A percentile compares a stretch with the other conserved stretches of the same genome.
phyloP scores from a whole-genome alignment of 1,140 invertebrate species.

The Latrodectus geometricus region DNA sequence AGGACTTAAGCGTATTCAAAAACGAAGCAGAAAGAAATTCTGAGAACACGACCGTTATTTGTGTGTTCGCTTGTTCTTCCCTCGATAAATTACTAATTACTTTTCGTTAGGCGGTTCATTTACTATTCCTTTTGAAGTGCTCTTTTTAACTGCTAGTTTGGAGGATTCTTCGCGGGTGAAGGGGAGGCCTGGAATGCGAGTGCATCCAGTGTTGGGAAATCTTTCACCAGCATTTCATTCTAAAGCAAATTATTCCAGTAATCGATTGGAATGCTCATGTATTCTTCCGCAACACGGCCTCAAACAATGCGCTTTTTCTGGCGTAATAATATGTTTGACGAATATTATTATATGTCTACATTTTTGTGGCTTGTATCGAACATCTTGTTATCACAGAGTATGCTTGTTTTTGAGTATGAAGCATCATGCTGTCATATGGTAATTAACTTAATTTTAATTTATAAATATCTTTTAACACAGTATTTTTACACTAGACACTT shows the following conservation, averaged over 20 bases:
- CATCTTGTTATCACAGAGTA: no score
- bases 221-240: not conserved
- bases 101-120: conserved; percentile 46
- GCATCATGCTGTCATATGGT: no score
- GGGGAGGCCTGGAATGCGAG: no score
- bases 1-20: conserved; percentile 11
- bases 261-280: not conserved
- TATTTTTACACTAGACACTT: no score
- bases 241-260: not conserved
- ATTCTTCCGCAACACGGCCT: no score
- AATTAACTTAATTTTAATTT: no score
- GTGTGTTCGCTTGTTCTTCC: conserved; percentile 16
- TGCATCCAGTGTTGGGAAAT: not conserved
- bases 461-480: no score
- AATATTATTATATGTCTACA: no score
- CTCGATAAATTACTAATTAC: conserved; percentile 47
- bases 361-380: no score
- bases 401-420: no score
- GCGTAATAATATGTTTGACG: no score
- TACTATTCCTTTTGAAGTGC: conserved; percentile 1
- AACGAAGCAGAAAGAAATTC: not conserved
- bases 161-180: not conserved
- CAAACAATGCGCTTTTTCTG: no score
- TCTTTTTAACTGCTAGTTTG: not conserved
- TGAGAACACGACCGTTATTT: conserved; percentile 10